Conservation (phyloP, 1,140 invertebrate genomes). For the Panagrolaimus sp. region DNA sequence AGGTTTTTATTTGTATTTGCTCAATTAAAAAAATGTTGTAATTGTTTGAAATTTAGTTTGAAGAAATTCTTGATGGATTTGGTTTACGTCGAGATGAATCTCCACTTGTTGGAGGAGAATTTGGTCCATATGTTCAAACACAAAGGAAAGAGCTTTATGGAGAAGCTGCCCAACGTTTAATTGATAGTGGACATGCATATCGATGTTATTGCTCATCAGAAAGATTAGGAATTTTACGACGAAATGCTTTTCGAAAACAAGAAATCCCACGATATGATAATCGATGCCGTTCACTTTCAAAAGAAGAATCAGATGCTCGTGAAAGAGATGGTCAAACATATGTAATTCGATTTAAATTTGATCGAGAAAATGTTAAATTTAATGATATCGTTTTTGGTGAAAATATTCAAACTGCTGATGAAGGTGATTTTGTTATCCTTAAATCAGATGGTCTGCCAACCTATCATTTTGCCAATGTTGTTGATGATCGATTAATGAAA, state of each 20-base stretch:
- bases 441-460: slow-evolving; percentile 78
- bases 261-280: slow-evolving; percentile 86
- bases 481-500: slow-evolving; percentile 92
- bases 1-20: slow-evolving; percentile 47
- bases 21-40: slow-evolving; percentile 29
- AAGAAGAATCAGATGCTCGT: slow-evolving; percentile 69
- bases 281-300: slow-evolving; percentile 73
- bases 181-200: slow-evolving; percentile 61
- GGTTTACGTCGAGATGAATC: slow-evolving; percentile 83
- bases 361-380: slow-evolving; percentile 34
- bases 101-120: slow-evolving; percentile 67
- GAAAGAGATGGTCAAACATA: slow-evolving; percentile 66
- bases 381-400: slow-evolving; percentile 78
- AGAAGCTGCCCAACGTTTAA: slow-evolving; percentile 67
- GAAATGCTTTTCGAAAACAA: slow-evolving; percentile 71
- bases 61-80: slow-evolving; percentile 76
- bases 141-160: slow-evolving; percentile 72
- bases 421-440: slow-evolving; percentile 78
- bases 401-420: slow-evolving; percentile 68
- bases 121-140: slow-evolving; percentile 81
- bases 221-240: slow-evolving; percentile 75
- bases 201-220: slow-evolving; percentile 53
- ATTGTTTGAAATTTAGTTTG: slow-evolving; percentile 63
- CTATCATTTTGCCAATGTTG: slow-evolving; percentile 96
- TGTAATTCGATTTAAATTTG: slow-evolving; percentile 78